Evolutionary conservation across 2,888 invertebrate species (phyloP), one percentile per base, ranked within the genome.

Genomic region (Drosophila atroscutellata): DNA sequence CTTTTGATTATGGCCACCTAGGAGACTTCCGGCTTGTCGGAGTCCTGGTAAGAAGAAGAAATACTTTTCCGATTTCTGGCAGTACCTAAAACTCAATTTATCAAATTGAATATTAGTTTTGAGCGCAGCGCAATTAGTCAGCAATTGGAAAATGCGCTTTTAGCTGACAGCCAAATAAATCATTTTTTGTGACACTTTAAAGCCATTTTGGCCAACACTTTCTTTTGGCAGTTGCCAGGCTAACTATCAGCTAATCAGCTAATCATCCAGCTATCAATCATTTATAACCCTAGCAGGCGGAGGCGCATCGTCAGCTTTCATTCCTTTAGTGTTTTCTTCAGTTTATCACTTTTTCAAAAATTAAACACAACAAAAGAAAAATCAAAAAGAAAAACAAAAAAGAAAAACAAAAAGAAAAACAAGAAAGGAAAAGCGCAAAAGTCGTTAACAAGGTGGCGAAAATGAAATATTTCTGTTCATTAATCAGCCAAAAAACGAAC

Each of bases 371-470:
- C 26, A 64, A 7, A 7, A 4, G 0, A 26, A 9, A n/a, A 1
- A 42, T n/a, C 15, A 51, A 20, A 13, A 28, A 5, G 26, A 26
- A 45, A 72, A 36, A 32, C 3, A 9, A 34, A n/a, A 9, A 9
- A 1, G 3, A 3, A 32, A 28, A 18, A 36, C 7, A 34, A 28
- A 13, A 42, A 59, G 18, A 28, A n/a, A 49, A 24, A 51, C 4
- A 20, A 11, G 26, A 32, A 13, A 39, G 24, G 50, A 74, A 37
- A 66, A 55, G 74, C 71, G 51, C 82, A 60, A 80, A 63, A 80
- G 81, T 65, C 74, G 88, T 77, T 74, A 88, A 72, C 74, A 74
- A 86, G 86, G 65, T 72, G 73, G 56, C 69, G 59, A 76, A 69
- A 65, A 66, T 37, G 36, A 64, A 45, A 75, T 63, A 61, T 74